phyloP scores from a whole-genome alignment of 2,113 vertebrate species.

The Lagopus muta region DNA sequence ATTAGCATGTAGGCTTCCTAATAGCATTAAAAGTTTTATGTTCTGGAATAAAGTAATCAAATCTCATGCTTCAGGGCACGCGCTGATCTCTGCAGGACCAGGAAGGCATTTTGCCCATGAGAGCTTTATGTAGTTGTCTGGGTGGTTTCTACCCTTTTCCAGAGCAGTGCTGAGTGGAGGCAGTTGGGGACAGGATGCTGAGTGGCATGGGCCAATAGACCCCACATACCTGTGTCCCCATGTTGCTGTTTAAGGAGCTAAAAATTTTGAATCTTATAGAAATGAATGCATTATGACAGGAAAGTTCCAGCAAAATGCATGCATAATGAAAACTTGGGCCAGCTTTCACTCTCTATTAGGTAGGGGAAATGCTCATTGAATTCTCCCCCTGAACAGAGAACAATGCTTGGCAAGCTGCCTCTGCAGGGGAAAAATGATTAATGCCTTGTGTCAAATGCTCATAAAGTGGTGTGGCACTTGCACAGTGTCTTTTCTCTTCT shows the following conservation, averaged over 20 bases:
- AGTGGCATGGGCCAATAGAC: not conserved
- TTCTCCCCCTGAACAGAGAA: conserved; percentile 37
- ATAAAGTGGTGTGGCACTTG: not conserved
- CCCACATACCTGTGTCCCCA: not conserved
- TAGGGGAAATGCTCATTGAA: conserved; percentile 20
- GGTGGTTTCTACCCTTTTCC: conserved; percentile 4
- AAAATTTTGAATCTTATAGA: conserved; percentile 28
- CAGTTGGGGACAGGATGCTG: not conserved
- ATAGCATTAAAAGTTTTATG: conserved; percentile 35
- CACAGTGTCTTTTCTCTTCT: not conserved
- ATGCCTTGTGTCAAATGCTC: not conserved
- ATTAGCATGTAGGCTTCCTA: conserved; percentile 33
- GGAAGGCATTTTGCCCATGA: not conserved
- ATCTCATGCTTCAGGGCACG: conserved; percentile 30
- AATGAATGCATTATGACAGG: conserved; percentile 42
- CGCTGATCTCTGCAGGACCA: conserved; percentile 7
- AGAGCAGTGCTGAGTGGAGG: not conserved
- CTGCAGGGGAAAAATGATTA: conserved; percentile 34
- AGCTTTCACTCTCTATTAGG: conserved; percentile 49
- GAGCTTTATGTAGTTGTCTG: not conserved
- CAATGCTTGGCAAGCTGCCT: conserved; percentile 40
- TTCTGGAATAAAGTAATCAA: conserved; percentile 42
- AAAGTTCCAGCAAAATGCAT: conserved; percentile 26
- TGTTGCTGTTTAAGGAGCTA: conserved; percentile 3
- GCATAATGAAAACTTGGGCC: conserved; percentile 37